Evolutionary conservation across 2,113 vertebrate species (phyloP), one percentile per base, ranked within the genome.

Genomic region (Alethe diademata): DNA sequence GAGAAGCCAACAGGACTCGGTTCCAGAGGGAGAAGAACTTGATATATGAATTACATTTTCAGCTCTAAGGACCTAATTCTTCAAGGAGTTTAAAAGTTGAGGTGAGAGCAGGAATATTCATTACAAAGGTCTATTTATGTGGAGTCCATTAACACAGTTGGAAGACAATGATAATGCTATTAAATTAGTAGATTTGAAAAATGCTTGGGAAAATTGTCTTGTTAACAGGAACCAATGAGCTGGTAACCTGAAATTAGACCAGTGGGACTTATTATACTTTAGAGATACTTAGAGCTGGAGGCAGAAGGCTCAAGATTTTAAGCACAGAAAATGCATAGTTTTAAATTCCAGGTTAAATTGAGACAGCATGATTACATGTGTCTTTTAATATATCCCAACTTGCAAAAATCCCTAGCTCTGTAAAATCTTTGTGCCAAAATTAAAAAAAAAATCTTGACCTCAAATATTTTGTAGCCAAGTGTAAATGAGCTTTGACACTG

Each of bases 121-220:
- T 95, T 47, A 40, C n/a, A 43, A n/a, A 78, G n/a, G 73, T 61
- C 80, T 90, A 5, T 90, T 92, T 89, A 36, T 88, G 42, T 65
- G 78, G 62, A 94, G 85, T 69, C 58, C 36, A 82, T 96, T 94
- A 92, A 35, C 71, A 8, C 47, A 72, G 66, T n/a, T 86, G 71
- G 74, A 92, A 95, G 95, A 93, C 78, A 90, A 88, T 87, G 85
- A 90, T 93, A 96, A 88, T 90, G 53, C 66, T 72, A 75, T 82
- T 96, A 93, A 90, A 87, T 65, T 24, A 87, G 66, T 64, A 65
- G 31, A 45, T 65, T 85, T 82, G 85, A 90, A 82, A 88, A 92
- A 88, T 73, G 28, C 78, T 90, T 72, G 45, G 50, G 66, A 79
- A 88, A 95, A 95, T 79, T 90, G 81, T 78, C 90, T 90, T 90